These are phyloP conservation scores for Ctenopoma multispine DNA, from an alignment of 2,797 vertebrate species.

Conservation along the genomic window DNA sequence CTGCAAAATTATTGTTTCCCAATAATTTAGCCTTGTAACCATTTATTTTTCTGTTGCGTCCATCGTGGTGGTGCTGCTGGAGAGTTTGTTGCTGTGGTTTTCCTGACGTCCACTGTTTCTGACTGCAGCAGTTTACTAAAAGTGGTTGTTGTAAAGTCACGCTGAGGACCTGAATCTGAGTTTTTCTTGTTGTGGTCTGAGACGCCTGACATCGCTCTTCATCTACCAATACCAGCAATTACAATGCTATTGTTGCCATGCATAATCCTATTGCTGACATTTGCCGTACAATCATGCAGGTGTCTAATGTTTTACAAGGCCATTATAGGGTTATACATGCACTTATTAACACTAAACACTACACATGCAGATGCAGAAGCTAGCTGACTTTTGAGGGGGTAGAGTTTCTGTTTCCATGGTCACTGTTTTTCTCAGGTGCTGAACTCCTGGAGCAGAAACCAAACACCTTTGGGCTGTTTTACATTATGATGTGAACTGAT, in stretches of 20 bases:
- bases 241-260: background rate
- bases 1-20: background rate
- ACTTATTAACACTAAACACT: background rate
- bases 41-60: background rate
- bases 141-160: background rate
- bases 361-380: background rate
- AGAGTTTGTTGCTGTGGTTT: background rate
- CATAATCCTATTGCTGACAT: background rate
- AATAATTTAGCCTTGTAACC: background rate
- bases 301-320: background rate
- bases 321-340: background rate
- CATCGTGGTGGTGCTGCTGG: background rate
- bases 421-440: conserved; percentile 1
- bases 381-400: background rate
- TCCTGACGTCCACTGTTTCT: too few species aligned
- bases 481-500: background rate
- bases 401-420: conserved; percentile 15
- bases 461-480: background rate
- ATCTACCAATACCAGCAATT: too few species aligned
- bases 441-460: conserved; percentile 8
- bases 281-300: background rate
- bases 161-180: background rate
- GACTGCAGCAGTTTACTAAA: background rate
- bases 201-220: too few species aligned
- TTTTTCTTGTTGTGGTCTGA: background rate